phyloP scores from a whole-genome alignment of 2,113 vertebrate species.

The Nematolebias whitei region DNA sequence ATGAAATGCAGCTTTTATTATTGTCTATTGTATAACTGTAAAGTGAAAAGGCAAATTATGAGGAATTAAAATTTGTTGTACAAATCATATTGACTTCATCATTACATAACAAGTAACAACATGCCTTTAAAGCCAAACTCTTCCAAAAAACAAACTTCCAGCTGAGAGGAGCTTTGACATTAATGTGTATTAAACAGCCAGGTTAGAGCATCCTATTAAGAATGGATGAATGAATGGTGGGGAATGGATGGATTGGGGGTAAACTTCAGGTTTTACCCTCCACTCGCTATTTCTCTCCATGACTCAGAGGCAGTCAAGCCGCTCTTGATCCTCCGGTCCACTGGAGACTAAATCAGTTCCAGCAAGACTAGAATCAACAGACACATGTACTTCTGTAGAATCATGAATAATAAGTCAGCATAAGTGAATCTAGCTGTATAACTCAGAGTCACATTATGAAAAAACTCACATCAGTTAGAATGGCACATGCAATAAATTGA shows the following conservation, averaged over 20 bases:
- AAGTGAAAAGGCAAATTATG: rapidly evolving
- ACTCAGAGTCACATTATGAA: background rate
- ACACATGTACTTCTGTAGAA: background rate
- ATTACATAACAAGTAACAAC: conserved; percentile 9
- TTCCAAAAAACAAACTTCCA: conserved; percentile 55
- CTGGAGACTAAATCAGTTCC: conserved; percentile 41
- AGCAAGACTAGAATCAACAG: conserved; percentile 20
- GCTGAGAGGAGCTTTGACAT: conserved; percentile 63
- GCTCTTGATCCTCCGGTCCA: conserved; percentile 49
- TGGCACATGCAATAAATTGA: background rate
- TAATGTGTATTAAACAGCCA: conserved; percentile 72
- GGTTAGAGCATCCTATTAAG: conserved; percentile 66
- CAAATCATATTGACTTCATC: background rate
- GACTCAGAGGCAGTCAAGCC: conserved; percentile 53
- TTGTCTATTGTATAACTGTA: no score
- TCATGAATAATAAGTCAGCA: conserved; percentile 11
- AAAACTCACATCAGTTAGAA: conserved; percentile 6
- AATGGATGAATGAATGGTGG: conserved; percentile 59
- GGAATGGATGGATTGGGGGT: conserved; percentile 47
- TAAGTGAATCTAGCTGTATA: background rate
- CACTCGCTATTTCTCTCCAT: conserved; percentile 25
- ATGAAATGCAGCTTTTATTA: no score
- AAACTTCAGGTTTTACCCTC: conserved; percentile 52
- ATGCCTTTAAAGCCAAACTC: conserved; percentile 11
- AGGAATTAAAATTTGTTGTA: background rate